Evolutionary conservation across 2,888 invertebrate species (phyloP).

Genomic region (Lasioglossum vierecki): DNA sequence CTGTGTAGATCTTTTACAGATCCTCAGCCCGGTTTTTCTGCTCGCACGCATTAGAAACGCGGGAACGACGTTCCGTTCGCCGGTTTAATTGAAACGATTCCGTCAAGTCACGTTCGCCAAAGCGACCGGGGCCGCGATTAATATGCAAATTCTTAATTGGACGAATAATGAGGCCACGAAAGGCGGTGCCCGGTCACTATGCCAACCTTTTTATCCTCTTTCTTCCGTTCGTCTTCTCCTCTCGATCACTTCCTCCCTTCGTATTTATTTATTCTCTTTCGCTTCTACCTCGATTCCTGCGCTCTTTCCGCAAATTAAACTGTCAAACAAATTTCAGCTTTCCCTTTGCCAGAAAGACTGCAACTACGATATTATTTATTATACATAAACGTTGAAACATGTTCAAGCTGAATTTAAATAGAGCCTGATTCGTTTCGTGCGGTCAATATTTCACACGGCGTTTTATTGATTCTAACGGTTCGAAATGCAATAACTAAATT

Average conservation of each 20-base stretch:
- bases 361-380: not conserved
- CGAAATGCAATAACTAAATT: not conserved
- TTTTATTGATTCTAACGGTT: too few relatives aligned
- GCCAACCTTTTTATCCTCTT: not conserved
- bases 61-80: constrained; percentile 26
- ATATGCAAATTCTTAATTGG: constrained; percentile 77
- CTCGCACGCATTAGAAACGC: constrained; percentile 29
- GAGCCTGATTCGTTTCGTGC: too few relatives aligned
- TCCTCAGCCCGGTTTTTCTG: constrained; percentile 26
- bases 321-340: not conserved
- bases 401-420: too few relatives aligned
- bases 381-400: too few relatives aligned
- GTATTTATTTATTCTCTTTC: not conserved
- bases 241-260: not conserved
- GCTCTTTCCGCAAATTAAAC: not conserved
- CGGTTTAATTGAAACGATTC: constrained; percentile 74
- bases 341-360: not conserved
- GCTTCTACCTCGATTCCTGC: not conserved
- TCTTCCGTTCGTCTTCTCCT: not conserved
- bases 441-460: too few relatives aligned
- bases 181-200: constrained; percentile 34
- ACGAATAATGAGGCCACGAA: constrained; percentile 69
- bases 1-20: not conserved
- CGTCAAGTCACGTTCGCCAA: constrained; percentile 68
- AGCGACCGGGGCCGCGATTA: constrained; percentile 63